These are phyloP conservation scores for Ectobius pallidus DNA, from an alignment of 2,888 invertebrate genomes.

Conservation along the genomic window DNA sequence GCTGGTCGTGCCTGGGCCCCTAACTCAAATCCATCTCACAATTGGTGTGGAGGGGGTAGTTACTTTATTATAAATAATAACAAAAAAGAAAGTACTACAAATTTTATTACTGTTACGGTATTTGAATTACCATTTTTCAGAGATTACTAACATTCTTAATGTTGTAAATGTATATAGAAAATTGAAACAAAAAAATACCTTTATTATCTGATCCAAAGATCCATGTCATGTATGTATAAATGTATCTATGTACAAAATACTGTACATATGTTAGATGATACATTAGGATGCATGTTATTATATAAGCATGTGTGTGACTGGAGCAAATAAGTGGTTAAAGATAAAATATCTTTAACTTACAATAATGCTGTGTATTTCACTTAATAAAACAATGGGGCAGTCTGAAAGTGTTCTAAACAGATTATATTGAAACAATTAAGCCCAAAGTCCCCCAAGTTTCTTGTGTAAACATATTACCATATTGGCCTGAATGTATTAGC, in stretches of 20 bases:
- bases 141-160: slow-evolving; percentile 12
- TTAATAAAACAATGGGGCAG: too few species aligned
- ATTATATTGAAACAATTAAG: too few species aligned
- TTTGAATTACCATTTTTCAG: slow-evolving; percentile 25
- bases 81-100: slow-evolving; percentile 16
- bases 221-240: slow-evolving; percentile 34
- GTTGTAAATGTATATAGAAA: slow-evolving; percentile 26
- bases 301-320: slow-evolving; percentile 20
- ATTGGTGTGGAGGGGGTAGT: slow-evolving; percentile 8
- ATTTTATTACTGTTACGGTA: slow-evolving; percentile 34
- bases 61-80: slow-evolving; percentile 15
- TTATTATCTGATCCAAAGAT: slow-evolving; percentile 32
- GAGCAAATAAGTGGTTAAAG: slow-evolving; percentile 1
- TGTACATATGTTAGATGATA: slow-evolving; percentile 37
- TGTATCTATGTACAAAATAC: slow-evolving; percentile 38
- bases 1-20: slow-evolving; percentile 22
- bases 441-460: too few species aligned
- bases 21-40: neutral
- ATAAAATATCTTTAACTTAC: slow-evolving; percentile 6
- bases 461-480: too few species aligned
- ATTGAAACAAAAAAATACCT: slow-evolving; percentile 23
- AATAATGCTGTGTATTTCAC: neutral
- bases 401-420: too few species aligned
- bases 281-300: slow-evolving; percentile 33
- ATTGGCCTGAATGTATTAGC: too few species aligned